Evolutionary conservation across 2,888 invertebrate genomes (phyloP).

Genomic region (Oxyteleia sp.): DNA sequence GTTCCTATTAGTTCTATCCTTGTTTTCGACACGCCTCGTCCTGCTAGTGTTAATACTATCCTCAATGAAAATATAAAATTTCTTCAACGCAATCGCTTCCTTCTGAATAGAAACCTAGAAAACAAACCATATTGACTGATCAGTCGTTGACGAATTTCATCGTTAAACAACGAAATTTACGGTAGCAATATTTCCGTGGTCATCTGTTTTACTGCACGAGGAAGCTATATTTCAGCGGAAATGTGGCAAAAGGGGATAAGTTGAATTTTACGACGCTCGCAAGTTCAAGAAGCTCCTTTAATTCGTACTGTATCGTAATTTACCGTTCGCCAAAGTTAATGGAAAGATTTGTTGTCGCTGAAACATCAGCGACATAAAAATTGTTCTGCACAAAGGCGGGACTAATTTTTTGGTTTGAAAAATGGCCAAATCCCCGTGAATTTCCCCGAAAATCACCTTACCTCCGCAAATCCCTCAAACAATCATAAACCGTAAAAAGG

Average conservation of each 20-base stretch:
- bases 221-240: slow-evolving; percentile 44
- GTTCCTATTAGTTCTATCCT: too few relatives aligned
- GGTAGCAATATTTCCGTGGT: slow-evolving; percentile 53
- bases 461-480: slow-evolving; percentile 54
- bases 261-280: slow-evolving; percentile 55
- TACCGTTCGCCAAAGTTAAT: slow-evolving; percentile 33
- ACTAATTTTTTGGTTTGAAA: slow-evolving; percentile 16
- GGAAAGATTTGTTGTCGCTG: slow-evolving; percentile 31
- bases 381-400: slow-evolving; percentile 6
- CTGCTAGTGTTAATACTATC: too few relatives aligned
- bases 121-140: slow-evolving; percentile 12
- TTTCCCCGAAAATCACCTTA: slow-evolving; percentile 45
- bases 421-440: slow-evolving; percentile 32
- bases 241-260: slow-evolving; percentile 54
- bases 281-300: slow-evolving; percentile 42
- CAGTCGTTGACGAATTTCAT: slow-evolving; percentile 40
- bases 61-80: too few relatives aligned
- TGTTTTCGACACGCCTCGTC: too few relatives aligned
- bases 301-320: slow-evolving; percentile 45
- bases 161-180: slow-evolving; percentile 37
- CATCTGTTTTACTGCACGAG: slow-evolving; percentile 45
- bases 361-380: slow-evolving; percentile 4
- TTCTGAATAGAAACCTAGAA: too few relatives aligned
- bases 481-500: slow-evolving; percentile 56
- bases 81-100: too few relatives aligned